Evolutionary conservation across 37 sponge, comb jelly and placozoan species (phyloP), one percentile per base, ranked within the genome.

Genomic region (Spongilla lacustris): DNA sequence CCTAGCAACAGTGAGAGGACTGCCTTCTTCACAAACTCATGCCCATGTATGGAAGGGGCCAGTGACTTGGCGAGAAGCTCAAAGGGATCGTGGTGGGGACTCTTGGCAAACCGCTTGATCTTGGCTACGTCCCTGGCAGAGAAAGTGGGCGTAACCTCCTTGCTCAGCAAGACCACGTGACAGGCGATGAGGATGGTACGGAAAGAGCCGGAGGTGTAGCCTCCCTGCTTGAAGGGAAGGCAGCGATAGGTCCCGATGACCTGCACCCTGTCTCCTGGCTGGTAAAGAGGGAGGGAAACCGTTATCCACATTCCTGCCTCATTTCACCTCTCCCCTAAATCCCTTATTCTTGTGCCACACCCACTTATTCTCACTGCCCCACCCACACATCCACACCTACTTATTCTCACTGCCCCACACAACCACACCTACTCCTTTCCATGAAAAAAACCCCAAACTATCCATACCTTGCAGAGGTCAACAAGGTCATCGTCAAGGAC

Each of bases 41-140:
- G 96, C 0, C 99, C 99, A 73, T 96, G 96, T 36, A 99, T 97
- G 30, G 98, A 95, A 9, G 99, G 99, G 72, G 99, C 99, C 48
- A 99, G 88, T 2, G 99, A 99, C 24, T 87, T 87, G 10, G 99
- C 92, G 69, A 99, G 81, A 72, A 95, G 58, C 66, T 99, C 94
- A 83, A 95, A 95, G 33, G 92, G 88, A 77, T 96, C 91, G 79
- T 87, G 28, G 4, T 74, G 71, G 32, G 76, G 78, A 69, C 77
- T 81, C 14, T 86, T 88, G 49, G 79, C 66, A 33, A 84, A 98
- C 30, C 81, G 74, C 80, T 94, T 96, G 29, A 98, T 98, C 79
- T 98, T 92, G 19, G 83, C 81, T 23, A 98, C 93, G 73, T 96
- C 96, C 0, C 69, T 73, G 6, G 91, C 90, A 70, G 96, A 84